Conservation (phyloP, 2,113 vertebrate genomes). For the Corythornis madagascariensis region DNA sequence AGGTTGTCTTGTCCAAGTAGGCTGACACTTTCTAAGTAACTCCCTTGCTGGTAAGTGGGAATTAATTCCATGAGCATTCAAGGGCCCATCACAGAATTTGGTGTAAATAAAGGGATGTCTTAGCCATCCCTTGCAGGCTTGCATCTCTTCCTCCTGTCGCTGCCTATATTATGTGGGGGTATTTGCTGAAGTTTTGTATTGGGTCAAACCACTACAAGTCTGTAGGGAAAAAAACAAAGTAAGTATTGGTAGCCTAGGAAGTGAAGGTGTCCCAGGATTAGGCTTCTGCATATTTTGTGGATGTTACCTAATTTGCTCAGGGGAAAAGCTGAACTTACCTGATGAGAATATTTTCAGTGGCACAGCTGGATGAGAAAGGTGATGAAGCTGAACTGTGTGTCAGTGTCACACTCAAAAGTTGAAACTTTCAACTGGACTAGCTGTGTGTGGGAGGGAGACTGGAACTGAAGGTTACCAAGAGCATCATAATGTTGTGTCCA, state of each 20-base stretch:
- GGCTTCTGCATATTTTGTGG: not conserved
- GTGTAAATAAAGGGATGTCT: not conserved
- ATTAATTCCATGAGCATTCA: constrained; percentile 22
- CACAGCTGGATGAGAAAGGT: not conserved
- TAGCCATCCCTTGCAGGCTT: not conserved
- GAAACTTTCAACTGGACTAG: not conserved
- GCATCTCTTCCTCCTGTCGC: not conserved
- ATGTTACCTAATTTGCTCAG: not conserved
- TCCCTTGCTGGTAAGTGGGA: constrained; percentile 57
- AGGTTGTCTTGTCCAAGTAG: constrained; percentile 72
- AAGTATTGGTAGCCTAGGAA: not conserved
- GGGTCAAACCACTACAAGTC: not conserved
- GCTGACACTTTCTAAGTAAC: constrained; percentile 66
- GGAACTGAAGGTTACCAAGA: not conserved
- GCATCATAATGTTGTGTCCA: not conserved
- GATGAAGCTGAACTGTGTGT: not conserved
- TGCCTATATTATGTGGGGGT: not conserved
- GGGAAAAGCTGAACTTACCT: not conserved
- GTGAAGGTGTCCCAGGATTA: not conserved
- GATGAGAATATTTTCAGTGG: not conserved
- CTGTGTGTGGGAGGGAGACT: not conserved
- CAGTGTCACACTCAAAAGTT: not conserved
- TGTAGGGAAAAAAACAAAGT: not conserved
- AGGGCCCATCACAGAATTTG: not conserved
- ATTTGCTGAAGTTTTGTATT: not conserved